These are phyloP conservation scores for Spermophilus dauricus DNA, from an alignment of 2,113 vertebrate genomes.

Conservation along the genomic window DNA sequence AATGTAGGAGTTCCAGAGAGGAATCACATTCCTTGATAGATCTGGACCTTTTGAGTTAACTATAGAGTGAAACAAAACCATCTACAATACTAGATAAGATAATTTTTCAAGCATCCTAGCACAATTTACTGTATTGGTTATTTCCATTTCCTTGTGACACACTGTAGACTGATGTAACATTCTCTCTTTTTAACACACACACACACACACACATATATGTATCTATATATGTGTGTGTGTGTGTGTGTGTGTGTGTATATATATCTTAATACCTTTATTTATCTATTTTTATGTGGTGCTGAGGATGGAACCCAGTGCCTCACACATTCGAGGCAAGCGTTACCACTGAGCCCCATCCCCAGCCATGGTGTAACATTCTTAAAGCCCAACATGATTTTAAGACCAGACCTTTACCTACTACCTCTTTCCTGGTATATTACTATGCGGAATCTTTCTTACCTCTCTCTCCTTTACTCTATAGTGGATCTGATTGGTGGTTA, in stretches of 20 bases:
- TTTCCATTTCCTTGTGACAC: neutral
- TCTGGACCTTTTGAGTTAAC: constrained; percentile 48
- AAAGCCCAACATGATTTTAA: neutral
- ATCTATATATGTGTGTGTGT: no score
- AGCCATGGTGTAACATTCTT: neutral
- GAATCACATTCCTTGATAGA: constrained; percentile 31
- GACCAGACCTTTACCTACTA: neutral
- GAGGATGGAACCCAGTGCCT: no score
- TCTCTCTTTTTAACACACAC: neutral
- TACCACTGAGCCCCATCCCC: no score
- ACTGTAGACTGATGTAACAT: neutral
- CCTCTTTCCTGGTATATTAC: neutral
- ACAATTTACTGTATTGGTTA: constrained; percentile 11
- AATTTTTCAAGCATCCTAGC: neutral
- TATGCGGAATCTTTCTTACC: neutral
- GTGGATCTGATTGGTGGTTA: constrained; percentile 94
- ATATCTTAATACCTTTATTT: no score
- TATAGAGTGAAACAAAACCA: constrained; percentile 43
- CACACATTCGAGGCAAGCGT: no score
- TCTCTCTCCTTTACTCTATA: constrained; percentile 78
- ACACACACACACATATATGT: no score
- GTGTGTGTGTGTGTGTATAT: no score
- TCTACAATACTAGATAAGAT: constrained; percentile 5
- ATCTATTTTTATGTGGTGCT: no score
- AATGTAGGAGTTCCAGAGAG: neutral